Conservation (phyloP, 2,888 invertebrate species). For the Pasiphila rectangulata region DNA sequence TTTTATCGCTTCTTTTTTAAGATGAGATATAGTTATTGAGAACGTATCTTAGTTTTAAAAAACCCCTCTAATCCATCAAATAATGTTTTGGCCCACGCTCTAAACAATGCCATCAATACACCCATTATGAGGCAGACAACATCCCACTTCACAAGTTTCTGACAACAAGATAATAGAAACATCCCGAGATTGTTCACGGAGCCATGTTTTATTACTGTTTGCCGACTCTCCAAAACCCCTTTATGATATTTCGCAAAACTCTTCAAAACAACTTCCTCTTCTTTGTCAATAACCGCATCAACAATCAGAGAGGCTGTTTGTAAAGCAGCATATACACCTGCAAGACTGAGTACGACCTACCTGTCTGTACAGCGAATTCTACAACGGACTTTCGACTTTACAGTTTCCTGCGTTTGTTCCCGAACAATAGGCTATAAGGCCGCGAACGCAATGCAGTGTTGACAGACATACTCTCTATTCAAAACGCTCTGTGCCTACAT, state of each 20-base stretch:
- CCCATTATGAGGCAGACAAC: constrained; percentile 7
- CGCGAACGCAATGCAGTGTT: constrained; percentile 50
- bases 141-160: constrained; percentile 26
- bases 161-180: constrained; percentile 33
- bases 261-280: constrained; percentile 69
- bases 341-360: constrained; percentile 52
- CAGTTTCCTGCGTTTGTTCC: constrained; percentile 78
- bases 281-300: constrained; percentile 62
- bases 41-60: no score
- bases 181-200: constrained; percentile 27
- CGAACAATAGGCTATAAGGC: constrained; percentile 73
- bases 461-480: constrained; percentile 64
- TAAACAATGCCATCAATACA: constrained; percentile 6
- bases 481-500: constrained; percentile 50
- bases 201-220: constrained; percentile 34
- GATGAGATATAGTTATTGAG: no score
- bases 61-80: neutral
- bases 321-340: constrained; percentile 54
- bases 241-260: constrained; percentile 59
- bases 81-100: neutral
- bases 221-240: constrained; percentile 47
- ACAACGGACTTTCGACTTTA: constrained; percentile 73
- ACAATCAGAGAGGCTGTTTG: constrained; percentile 24
- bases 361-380: constrained; percentile 74
- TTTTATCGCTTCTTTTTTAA: no score